Evolutionary conservation across 2,113 vertebrate genomes (phyloP).

Genomic region (Probosciger aterrimus): DNA sequence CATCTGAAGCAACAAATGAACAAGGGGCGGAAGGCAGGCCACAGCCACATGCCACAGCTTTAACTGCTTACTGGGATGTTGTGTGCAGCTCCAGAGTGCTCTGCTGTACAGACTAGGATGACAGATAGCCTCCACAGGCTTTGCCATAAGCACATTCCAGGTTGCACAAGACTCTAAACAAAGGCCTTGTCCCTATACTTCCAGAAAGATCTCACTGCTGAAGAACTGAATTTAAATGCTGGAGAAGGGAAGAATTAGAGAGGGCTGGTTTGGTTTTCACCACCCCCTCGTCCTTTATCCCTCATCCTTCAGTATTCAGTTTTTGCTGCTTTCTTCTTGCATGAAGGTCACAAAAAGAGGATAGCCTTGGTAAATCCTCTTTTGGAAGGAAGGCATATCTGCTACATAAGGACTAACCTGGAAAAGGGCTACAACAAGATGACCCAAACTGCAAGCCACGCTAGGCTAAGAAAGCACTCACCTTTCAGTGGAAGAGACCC

Average conservation of each 20-base stretch:
- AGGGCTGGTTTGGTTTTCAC: neutral
- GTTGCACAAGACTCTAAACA: neutral
- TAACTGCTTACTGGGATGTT: neutral
- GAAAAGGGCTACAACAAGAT: neutral
- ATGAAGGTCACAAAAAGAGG: neutral
- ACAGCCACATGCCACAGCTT: neutral
- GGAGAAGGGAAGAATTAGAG: neutral
- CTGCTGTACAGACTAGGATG: fast-evolving
- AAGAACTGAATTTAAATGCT: neutral
- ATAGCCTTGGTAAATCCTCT: neutral
- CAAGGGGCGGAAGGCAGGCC: neutral
- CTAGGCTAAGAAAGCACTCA: neutral
- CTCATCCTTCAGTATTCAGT: neutral
- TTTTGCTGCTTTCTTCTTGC: neutral
- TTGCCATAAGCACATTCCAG: neutral
- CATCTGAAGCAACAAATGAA: neutral
- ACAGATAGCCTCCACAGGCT: neutral
- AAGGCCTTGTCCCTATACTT: neutral
- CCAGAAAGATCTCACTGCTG: neutral
- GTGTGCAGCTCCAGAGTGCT: neutral
- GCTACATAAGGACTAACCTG: neutral
- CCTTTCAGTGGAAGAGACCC: neutral
- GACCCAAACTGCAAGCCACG: neutral
- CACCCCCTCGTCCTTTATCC: neutral
- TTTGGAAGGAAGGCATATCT: neutral